Conservation (phyloP, 2,113 vertebrate species). For the Vulpes vulpes region DNA sequence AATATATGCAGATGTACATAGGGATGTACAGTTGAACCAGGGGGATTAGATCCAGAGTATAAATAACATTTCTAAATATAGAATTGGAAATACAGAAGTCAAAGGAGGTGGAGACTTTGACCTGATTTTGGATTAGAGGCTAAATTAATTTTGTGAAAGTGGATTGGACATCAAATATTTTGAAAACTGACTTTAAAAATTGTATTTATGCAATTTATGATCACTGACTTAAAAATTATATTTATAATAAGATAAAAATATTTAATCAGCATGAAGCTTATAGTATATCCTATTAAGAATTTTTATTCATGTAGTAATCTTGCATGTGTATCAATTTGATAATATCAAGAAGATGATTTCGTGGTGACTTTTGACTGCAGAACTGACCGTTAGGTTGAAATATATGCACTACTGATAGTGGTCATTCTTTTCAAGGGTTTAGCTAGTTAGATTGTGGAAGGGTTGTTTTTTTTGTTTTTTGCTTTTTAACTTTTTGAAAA, state of each 20-base stretch:
- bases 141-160: constrained; percentile 33
- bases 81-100: background rate
- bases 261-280: background rate
- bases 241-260: constrained; percentile 11
- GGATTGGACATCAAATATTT: background rate
- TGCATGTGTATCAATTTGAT: constrained; percentile 23
- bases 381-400: constrained; percentile 44
- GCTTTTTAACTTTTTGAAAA: background rate
- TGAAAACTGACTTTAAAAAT: constrained; percentile 7
- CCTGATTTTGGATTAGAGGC: background rate
- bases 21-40: background rate
- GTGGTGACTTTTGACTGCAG: background rate
- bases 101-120: background rate
- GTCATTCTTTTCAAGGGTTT: background rate
- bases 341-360: constrained; percentile 1
- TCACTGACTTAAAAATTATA: background rate
- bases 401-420: background rate
- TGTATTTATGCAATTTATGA: background rate
- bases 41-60: background rate
- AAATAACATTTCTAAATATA: constrained; percentile 22
- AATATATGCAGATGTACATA: background rate
- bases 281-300: background rate
- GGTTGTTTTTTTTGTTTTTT: background rate
- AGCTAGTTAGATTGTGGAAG: background rate
- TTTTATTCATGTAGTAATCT: background rate